phyloP scores from a whole-genome alignment of 2,888 invertebrate genomes.

The Chaetogeoica ovagalla region DNA sequence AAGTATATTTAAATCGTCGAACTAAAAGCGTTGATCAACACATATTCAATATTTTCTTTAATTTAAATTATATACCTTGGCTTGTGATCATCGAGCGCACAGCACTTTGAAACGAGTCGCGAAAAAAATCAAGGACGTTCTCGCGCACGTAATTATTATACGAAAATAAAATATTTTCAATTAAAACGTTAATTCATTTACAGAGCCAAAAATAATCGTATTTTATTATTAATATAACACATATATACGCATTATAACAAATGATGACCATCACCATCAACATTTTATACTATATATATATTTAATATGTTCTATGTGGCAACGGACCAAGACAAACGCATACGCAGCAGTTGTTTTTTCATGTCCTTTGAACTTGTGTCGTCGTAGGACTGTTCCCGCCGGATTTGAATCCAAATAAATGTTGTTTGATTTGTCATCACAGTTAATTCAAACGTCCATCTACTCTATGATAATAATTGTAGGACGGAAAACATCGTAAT shows the following conservation, averaged over 20 bases:
- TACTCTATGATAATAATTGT: background rate
- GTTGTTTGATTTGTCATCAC: constrained; percentile 9
- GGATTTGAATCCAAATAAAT: constrained; percentile 15
- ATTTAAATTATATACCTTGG: background rate
- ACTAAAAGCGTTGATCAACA: too few species aligned
- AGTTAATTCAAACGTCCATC: constrained; percentile 5
- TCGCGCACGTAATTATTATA: background rate
- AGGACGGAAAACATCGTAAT: background rate
- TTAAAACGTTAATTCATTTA: constrained; percentile 15
- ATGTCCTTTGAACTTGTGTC: constrained; percentile 7
- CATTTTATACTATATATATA: background rate
- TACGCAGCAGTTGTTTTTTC: background rate
- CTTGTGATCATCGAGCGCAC: background rate
- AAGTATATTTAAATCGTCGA: too few species aligned
- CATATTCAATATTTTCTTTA: background rate
- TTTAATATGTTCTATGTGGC: background rate
- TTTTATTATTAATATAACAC: constrained; percentile 35
- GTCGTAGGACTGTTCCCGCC: background rate
- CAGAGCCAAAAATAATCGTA: constrained; percentile 5
- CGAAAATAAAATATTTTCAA: constrained; percentile 19
- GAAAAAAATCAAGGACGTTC: background rate
- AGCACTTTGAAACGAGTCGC: too few species aligned
- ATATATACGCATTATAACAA: background rate
- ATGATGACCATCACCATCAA: background rate
- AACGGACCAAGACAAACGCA: constrained; percentile 21